phyloP scores from a whole-genome alignment of 2,888 invertebrate species.

The Dryococelus australis region DNA sequence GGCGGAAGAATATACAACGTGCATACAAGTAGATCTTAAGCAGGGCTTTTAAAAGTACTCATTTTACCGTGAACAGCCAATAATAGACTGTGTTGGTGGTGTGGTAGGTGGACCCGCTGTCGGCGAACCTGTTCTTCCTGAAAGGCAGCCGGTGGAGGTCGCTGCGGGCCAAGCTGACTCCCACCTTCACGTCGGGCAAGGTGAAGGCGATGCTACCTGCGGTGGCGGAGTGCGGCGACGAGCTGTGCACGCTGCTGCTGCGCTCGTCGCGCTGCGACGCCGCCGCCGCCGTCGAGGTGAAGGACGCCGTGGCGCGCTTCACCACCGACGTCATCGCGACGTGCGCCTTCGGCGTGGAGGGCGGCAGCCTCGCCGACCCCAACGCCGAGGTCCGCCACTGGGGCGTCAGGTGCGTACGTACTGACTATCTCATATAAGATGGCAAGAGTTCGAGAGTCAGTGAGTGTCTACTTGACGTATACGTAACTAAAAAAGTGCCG shows the following conservation, averaged over 20 bases:
- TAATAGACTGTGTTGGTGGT: too few species aligned
- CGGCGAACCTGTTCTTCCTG: constrained; percentile 47
- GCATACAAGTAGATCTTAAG: too few species aligned
- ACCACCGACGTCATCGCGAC: constrained; percentile 54
- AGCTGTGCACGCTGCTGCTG: constrained; percentile 46
- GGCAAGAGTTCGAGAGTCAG: too few species aligned
- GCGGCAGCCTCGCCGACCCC: constrained; percentile 53
- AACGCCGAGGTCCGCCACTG: constrained; percentile 56
- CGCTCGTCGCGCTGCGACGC: constrained; percentile 29
- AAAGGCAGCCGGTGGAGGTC: constrained; percentile 30
- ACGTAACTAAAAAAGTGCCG: too few species aligned
- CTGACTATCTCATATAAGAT: too few species aligned
- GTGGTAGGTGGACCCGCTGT: not conserved
- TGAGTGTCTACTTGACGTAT: too few species aligned
- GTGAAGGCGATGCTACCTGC: constrained; percentile 31
- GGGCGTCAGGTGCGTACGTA: constrained; percentile 48
- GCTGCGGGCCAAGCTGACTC: constrained; percentile 30
- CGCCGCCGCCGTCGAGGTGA: constrained; percentile 44
- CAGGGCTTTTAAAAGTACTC: too few species aligned
- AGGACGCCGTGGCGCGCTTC: constrained; percentile 45
- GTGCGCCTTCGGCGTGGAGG: constrained; percentile 58
- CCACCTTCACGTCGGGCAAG: constrained; percentile 31
- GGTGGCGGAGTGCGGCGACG: constrained; percentile 35
- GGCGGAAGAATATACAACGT: too few species aligned
- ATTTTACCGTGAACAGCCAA: too few species aligned